A percentile compares a stretch with the other conserved stretches of the same genome.
Evolutionary conservation across 2,888 invertebrate species (phyloP).

Genomic region (Myathropa florea): DNA sequence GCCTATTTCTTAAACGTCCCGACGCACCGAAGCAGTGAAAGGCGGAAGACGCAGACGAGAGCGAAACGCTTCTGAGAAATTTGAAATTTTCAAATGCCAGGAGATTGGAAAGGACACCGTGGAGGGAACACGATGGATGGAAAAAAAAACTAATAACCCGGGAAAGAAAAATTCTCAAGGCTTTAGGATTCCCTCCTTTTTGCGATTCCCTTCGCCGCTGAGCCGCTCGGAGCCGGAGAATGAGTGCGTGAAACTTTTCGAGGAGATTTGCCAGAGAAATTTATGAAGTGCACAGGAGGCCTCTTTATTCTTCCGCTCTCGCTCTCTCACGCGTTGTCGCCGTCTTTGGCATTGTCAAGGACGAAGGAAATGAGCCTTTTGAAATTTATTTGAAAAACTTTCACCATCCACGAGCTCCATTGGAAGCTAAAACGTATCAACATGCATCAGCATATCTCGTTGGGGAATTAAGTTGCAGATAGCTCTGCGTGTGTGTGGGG

Average conservation of each 20-base stretch:
- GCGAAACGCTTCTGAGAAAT: slow-evolving; percentile 1
- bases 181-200: slow-evolving; percentile 40
- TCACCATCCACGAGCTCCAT: slow-evolving; percentile 7
- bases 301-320: not conserved
- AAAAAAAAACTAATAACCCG: slow-evolving; percentile 10
- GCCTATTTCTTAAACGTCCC: slow-evolving; percentile 45
- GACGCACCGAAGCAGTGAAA: not conserved
- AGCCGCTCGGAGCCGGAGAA: not conserved
- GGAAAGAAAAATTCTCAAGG: slow-evolving; percentile 46
- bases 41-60: not conserved
- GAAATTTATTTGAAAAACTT: slow-evolving; percentile 57
- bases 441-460: slow-evolving; percentile 39
- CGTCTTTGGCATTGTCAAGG: not conserved
- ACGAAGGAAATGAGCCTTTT: slow-evolving; percentile 52
- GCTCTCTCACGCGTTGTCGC: not conserved
- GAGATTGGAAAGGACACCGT: not conserved
- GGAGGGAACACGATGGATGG: not conserved
- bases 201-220: not conserved
- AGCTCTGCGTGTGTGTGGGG: not conserved
- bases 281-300: slow-evolving; percentile 56
- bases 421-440: slow-evolving; percentile 18
- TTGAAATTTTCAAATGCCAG: slow-evolving; percentile 22
- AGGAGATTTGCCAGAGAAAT: slow-evolving; percentile 47
- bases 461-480: slow-evolving; percentile 6
- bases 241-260: slow-evolving; percentile 57